Conservation (phyloP, 2,888 invertebrate genomes). For the Neoscelio sp. region DNA sequence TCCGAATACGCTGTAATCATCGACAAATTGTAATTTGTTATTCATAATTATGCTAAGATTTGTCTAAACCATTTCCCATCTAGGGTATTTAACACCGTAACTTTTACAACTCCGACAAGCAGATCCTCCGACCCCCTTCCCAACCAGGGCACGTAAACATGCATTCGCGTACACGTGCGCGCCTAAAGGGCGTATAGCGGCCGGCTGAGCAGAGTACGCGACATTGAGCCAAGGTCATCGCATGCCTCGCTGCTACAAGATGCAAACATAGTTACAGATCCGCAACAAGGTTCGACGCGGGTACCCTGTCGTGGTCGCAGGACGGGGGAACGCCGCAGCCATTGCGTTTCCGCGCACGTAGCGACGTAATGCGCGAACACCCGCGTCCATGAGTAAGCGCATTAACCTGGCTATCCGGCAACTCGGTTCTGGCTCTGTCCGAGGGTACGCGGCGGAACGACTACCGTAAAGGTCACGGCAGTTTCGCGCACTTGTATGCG, state of each 20-base stretch:
- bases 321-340: slow-evolving; percentile 46
- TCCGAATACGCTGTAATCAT: no score
- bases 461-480: slow-evolving; percentile 59
- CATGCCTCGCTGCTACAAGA: slow-evolving; percentile 67
- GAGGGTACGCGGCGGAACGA: slow-evolving; percentile 47
- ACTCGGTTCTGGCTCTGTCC: slow-evolving; percentile 4
- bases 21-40: no score
- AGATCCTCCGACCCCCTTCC: neutral
- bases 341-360: slow-evolving; percentile 62
- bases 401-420: slow-evolving; percentile 6
- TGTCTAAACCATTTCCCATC: slow-evolving; percentile 5
- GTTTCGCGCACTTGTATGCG: slow-evolving; percentile 59
- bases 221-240: slow-evolving; percentile 77
- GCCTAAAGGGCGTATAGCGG: slow-evolving; percentile 54
- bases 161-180: slow-evolving; percentile 57
- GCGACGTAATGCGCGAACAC: slow-evolving; percentile 29
- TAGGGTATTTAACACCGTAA: no score
- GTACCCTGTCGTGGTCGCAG: slow-evolving; percentile 59
- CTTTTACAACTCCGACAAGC: no score
- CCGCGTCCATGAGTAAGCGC: slow-evolving; percentile 1
- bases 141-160: slow-evolving; percentile 13
- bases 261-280: slow-evolving; percentile 60
- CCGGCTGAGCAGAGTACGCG: slow-evolving; percentile 68
- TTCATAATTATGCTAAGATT: no score
- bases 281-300: slow-evolving; percentile 60